These are phyloP conservation scores for Deroplatys truncata DNA, from an alignment of 2,888 invertebrate genomes.

Conservation along the genomic window DNA sequence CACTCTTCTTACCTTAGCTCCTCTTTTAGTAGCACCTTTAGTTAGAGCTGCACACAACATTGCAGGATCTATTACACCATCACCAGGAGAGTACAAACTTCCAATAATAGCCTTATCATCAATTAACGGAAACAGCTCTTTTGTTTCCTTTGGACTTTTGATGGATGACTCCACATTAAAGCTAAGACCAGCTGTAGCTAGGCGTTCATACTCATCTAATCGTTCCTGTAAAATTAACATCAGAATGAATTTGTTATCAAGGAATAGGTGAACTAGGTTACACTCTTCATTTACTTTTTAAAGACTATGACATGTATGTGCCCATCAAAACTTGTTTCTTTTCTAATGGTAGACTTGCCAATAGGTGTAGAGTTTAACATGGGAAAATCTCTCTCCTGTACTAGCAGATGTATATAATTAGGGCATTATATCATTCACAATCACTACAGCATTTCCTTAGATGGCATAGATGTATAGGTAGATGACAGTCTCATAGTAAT, in stretches of 20 bases:
- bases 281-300: too few species aligned
- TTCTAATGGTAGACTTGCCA: too few species aligned
- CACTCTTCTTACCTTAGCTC: conserved; percentile 57
- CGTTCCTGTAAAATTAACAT: conserved; percentile 53
- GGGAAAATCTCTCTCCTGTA: too few species aligned
- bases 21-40: conserved; percentile 64
- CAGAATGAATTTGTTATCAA: not conserved
- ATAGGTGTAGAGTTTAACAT: too few species aligned
- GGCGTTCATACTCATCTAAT: conserved; percentile 76
- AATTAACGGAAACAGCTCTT: conserved; percentile 72
- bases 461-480: too few species aligned
- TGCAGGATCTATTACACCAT: conserved; percentile 81
- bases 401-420: too few species aligned
- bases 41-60: conserved; percentile 75
- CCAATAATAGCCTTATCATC: conserved; percentile 70
- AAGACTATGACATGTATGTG: too few species aligned
- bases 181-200: conserved; percentile 72
- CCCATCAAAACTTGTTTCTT: too few species aligned
- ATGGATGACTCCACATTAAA: conserved; percentile 73
- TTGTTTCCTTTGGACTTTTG: conserved; percentile 66
- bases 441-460: too few species aligned
- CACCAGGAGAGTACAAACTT: conserved; percentile 72
- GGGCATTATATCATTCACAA: too few species aligned
- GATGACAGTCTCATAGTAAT: too few species aligned
- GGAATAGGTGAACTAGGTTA: too few species aligned